These are phyloP conservation scores for Drosophila sucinea DNA, from an alignment of 1,140 invertebrate genomes.

Conservation along the genomic window DNA sequence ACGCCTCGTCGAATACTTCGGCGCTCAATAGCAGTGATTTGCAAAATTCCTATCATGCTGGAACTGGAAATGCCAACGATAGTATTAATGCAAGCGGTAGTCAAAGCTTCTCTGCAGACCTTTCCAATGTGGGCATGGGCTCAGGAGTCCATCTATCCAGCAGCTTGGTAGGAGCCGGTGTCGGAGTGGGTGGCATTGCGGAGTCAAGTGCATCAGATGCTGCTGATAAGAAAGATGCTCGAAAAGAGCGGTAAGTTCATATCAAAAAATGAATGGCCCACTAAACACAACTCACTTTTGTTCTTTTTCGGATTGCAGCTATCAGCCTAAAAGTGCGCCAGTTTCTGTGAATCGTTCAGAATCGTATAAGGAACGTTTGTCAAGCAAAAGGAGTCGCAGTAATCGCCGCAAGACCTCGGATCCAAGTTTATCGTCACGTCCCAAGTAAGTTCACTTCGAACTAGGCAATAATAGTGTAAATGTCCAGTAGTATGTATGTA, in stretches of 20 bases:
- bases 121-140: slow-evolving; percentile 45
- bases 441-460: slow-evolving; percentile 84
- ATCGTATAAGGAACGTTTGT: slow-evolving; percentile 83
- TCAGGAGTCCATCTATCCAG: slow-evolving; percentile 45
- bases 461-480: background rate
- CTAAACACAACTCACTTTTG: background rate
- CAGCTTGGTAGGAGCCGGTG: slow-evolving; percentile 35
- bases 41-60: slow-evolving; percentile 64
- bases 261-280: background rate
- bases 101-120: slow-evolving; percentile 41
- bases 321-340: slow-evolving; percentile 77
- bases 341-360: slow-evolving; percentile 82
- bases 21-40: slow-evolving; percentile 69
- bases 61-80: slow-evolving; percentile 49
- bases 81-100: slow-evolving; percentile 46
- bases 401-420: slow-evolving; percentile 89
- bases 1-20: slow-evolving; percentile 64
- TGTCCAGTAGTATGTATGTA: background rate
- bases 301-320: slow-evolving; percentile 32
- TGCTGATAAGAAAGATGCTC: slow-evolving; percentile 63
- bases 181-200: slow-evolving; percentile 34
- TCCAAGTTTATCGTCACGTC: slow-evolving; percentile 88
- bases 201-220: slow-evolving; percentile 69
- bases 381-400: slow-evolving; percentile 86
- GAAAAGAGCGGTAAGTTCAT: slow-evolving; percentile 64